Conservation (phyloP, 1,140 invertebrate genomes). For the Cherax destructor region DNA sequence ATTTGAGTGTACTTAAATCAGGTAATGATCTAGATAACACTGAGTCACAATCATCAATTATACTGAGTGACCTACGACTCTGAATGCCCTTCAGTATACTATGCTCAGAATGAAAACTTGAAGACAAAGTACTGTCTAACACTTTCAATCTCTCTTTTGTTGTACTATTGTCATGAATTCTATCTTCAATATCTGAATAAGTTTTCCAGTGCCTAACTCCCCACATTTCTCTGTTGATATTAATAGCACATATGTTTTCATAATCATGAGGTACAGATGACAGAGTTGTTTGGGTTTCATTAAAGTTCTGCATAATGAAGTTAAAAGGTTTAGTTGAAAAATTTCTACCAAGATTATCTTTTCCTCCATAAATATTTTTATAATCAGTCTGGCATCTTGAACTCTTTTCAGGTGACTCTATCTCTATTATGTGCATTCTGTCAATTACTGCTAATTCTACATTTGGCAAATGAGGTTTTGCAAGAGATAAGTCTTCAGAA, state of each 20-base stretch:
- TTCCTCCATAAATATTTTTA: slow-evolving; percentile 64
- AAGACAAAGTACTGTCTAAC: slow-evolving; percentile 64
- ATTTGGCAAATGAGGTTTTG: slow-evolving; percentile 41
- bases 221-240: slow-evolving; percentile 82
- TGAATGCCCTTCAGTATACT: slow-evolving; percentile 27
- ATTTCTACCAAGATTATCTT: slow-evolving; percentile 10
- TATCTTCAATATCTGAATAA: slow-evolving; percentile 81
- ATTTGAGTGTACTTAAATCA: slow-evolving; percentile 74
- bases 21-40: slow-evolving; percentile 58
- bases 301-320: slow-evolving; percentile 24
- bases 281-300: slow-evolving; percentile 53
- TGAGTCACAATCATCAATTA: slow-evolving; percentile 59
- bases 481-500: background rate
- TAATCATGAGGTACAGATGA: slow-evolving; percentile 79
- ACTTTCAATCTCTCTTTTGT: slow-evolving; percentile 61
- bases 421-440: slow-evolving; percentile 62
- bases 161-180: slow-evolving; percentile 79
- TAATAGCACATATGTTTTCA: slow-evolving; percentile 82
- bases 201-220: slow-evolving; percentile 81
- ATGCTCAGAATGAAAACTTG: slow-evolving; percentile 58
- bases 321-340: slow-evolving; percentile 49
- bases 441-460: slow-evolving; percentile 65
- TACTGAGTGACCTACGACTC: slow-evolving; percentile 56
- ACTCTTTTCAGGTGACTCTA: slow-evolving; percentile 41
- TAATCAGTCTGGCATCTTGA: slow-evolving; percentile 56